Evolutionary conservation across 2,113 vertebrate species (phyloP).

Genomic region (Bagarius yarrelli): DNA sequence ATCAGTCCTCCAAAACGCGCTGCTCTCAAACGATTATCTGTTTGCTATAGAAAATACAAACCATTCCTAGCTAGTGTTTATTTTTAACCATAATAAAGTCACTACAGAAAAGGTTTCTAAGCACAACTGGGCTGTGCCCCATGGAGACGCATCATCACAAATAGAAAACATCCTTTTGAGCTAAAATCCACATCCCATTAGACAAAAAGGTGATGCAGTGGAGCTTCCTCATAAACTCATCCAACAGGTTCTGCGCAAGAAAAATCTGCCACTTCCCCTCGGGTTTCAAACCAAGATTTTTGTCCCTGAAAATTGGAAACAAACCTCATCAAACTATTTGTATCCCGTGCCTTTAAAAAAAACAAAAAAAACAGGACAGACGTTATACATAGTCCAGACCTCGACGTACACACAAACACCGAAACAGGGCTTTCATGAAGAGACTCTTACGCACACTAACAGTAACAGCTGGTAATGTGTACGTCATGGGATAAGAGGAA

Average conservation of each 20-base stretch:
- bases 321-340: slow-evolving; percentile 51
- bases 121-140: slow-evolving; percentile 30
- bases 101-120: slow-evolving; percentile 17
- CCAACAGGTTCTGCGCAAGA: slow-evolving; percentile 1
- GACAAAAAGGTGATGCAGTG: not conserved
- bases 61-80: slow-evolving; percentile 51
- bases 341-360: not conserved
- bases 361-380: slow-evolving; percentile 9
- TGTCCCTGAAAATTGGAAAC: slow-evolving; percentile 47
- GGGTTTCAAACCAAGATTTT: slow-evolving; percentile 56
- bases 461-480: slow-evolving; percentile 21
- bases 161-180: slow-evolving; percentile 35
- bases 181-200: not conserved
- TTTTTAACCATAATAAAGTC: slow-evolving; percentile 50
- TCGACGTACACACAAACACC: slow-evolving; percentile 17
- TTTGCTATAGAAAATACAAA: slow-evolving; percentile 55
- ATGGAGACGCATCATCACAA: slow-evolving; percentile 38
- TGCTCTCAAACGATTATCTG: slow-evolving; percentile 50
- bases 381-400: slow-evolving; percentile 17
- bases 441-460: slow-evolving; percentile 2
- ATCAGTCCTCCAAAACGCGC: slow-evolving; percentile 31
- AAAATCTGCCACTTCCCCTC: slow-evolving; percentile 42
- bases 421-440: slow-evolving; percentile 16
- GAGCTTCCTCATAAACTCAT: not conserved
- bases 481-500: slow-evolving; percentile 14